phyloP scores from a whole-genome alignment of 2,797 vertebrate species.

The Pristis pectinata region DNA sequence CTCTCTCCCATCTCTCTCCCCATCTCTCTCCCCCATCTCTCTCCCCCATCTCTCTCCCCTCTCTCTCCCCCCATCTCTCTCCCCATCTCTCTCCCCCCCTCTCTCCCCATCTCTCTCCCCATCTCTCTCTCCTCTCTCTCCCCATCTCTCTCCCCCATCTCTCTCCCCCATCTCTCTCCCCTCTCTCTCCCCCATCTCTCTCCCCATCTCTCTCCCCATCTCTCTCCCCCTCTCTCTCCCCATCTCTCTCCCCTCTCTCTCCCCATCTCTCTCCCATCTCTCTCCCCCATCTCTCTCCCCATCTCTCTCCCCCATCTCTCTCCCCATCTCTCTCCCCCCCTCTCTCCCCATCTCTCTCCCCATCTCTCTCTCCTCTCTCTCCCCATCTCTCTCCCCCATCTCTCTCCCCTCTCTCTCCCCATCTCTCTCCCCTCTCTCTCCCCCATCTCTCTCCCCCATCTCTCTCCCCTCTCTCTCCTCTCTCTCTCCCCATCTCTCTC shows the following conservation, averaged over 20 bases:
- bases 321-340: neutral
- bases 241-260: neutral
- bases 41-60: neutral
- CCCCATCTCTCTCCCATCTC: neutral
- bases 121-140: conserved; percentile 49
- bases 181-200: too few species aligned
- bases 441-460: too few species aligned
- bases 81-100: conserved; percentile 42
- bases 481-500: too few species aligned
- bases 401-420: neutral
- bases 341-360: neutral
- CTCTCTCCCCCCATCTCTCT: neutral
- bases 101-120: conserved; percentile 43
- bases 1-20: too few species aligned
- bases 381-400: too few species aligned
- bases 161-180: neutral
- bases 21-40: too few species aligned
- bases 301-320: too few species aligned
- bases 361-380: too few species aligned
- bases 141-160: conserved; percentile 44
- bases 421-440: too few species aligned
- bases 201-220: neutral
- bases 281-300: neutral
- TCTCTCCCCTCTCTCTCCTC: neutral
- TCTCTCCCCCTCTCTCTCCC: neutral